Conservation (phyloP, 2,888 invertebrate species). For the Willowsia nigromaculata region DNA sequence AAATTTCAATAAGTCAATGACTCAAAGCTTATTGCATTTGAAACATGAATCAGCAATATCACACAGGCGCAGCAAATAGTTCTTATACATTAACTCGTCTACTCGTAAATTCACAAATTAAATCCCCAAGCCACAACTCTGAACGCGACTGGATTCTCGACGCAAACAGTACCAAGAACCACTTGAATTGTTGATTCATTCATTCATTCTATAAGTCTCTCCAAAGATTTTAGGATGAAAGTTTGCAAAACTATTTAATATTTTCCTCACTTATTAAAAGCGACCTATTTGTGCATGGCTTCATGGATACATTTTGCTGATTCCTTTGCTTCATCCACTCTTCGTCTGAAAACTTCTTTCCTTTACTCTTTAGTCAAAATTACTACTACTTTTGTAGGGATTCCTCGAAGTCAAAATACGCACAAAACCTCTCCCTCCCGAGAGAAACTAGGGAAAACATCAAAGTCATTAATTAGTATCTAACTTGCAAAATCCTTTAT, state of each 20-base stretch:
- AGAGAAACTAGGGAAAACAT: conserved; percentile 19
- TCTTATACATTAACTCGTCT: too few species aligned
- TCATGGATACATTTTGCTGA: conserved; percentile 13
- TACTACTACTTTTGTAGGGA: not conserved
- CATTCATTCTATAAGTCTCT: not conserved
- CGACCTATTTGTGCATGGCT: conserved; percentile 14
- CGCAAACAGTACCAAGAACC: not conserved
- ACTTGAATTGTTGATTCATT: conserved; percentile 2
- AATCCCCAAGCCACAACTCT: not conserved
- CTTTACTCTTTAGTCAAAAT: not conserved
- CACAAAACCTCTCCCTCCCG: not conserved
- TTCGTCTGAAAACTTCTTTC: conserved; percentile 12
- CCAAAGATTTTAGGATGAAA: not conserved
- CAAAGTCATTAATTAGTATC: conserved; percentile 62
- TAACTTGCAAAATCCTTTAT: conserved; percentile 51
- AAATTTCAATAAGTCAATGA: too few species aligned
- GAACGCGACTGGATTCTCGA: not conserved
- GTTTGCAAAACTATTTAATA: conserved; percentile 39
- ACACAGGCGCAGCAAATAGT: too few species aligned
- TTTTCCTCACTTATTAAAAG: conserved; percentile 12
- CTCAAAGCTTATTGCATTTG: too few species aligned
- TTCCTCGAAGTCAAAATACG: not conserved
- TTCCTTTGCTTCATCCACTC: not conserved
- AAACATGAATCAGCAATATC: too few species aligned
- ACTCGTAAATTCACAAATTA: not conserved